Evolutionary conservation across 2,113 vertebrate species (phyloP).

Genomic region (Actenoides lindsayi): DNA sequence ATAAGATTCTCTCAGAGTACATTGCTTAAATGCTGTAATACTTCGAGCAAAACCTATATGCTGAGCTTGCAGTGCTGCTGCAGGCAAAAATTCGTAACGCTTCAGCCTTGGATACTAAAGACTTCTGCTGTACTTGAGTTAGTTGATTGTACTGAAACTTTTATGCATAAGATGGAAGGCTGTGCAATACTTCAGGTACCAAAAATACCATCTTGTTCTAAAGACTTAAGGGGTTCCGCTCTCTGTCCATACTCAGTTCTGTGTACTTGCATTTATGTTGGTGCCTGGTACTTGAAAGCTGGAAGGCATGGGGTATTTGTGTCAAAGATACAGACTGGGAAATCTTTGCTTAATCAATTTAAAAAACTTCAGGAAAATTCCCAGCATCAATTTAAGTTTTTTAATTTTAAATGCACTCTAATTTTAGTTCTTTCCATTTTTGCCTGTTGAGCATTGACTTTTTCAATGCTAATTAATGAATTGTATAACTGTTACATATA

Average conservation of each 20-base stretch:
- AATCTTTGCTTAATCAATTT: not conserved
- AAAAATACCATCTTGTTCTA: not conserved
- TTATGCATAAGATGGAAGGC: not conserved
- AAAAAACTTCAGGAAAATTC: not conserved
- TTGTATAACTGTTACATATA: not conserved
- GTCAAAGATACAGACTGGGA: not conserved
- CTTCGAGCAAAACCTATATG: not conserved
- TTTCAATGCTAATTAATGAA: not conserved
- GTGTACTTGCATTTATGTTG: not conserved
- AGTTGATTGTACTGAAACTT: not conserved
- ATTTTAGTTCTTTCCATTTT: not conserved
- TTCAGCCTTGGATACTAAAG: not conserved
- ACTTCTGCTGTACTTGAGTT: not conserved
- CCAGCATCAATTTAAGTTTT: not conserved
- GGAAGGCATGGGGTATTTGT: not conserved
- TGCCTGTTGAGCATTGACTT: not conserved
- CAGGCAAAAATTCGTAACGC: not conserved
- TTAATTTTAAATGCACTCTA: not conserved
- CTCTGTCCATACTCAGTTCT: not conserved
- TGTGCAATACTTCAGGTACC: not conserved
- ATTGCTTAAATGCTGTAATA: not conserved
- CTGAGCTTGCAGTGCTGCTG: not conserved
- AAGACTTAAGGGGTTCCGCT: not conserved
- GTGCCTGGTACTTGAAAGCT: not conserved
- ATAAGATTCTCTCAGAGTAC: not conserved